Conservation (phyloP, 2,113 vertebrate genomes). For the Myrmecobius fasciatus region DNA sequence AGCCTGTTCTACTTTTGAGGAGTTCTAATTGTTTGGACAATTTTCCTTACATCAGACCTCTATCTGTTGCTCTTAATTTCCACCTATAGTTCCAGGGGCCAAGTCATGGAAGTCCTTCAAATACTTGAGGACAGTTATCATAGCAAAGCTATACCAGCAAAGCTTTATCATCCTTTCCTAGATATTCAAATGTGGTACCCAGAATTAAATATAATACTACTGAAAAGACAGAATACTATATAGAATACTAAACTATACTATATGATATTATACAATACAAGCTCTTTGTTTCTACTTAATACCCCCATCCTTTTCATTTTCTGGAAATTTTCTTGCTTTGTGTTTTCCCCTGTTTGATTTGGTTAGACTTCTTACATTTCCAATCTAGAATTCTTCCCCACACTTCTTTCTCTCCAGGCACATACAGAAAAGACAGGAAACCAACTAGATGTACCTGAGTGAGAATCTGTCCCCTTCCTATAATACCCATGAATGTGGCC, state of each 20-base stretch:
- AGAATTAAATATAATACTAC: too few relatives aligned
- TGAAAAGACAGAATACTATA: too few relatives aligned
- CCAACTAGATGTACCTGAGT: too few relatives aligned
- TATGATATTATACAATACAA: too few relatives aligned
- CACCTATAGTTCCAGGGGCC: neutral
- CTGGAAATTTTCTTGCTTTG: neutral
- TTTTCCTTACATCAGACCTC: neutral
- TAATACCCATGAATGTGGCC: too few relatives aligned
- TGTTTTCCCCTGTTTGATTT: neutral
- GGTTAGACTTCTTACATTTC: neutral
- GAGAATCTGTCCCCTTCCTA: too few relatives aligned
- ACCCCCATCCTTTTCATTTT: neutral
- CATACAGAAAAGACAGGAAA: neutral
- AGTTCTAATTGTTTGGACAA: neutral
- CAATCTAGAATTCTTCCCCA: neutral
- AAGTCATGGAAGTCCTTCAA: neutral
- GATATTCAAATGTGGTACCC: too few relatives aligned
- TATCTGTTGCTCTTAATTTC: neutral
- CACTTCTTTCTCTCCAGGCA: neutral
- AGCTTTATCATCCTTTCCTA: too few relatives aligned
- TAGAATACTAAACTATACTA: too few relatives aligned
- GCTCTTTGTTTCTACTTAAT: neutral
- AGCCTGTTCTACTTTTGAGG: neutral
- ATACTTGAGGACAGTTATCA: too few relatives aligned
- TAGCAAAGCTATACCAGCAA: too few relatives aligned